Conservation (phyloP, 1,140 invertebrate genomes). For the Diorhabda elongata region DNA sequence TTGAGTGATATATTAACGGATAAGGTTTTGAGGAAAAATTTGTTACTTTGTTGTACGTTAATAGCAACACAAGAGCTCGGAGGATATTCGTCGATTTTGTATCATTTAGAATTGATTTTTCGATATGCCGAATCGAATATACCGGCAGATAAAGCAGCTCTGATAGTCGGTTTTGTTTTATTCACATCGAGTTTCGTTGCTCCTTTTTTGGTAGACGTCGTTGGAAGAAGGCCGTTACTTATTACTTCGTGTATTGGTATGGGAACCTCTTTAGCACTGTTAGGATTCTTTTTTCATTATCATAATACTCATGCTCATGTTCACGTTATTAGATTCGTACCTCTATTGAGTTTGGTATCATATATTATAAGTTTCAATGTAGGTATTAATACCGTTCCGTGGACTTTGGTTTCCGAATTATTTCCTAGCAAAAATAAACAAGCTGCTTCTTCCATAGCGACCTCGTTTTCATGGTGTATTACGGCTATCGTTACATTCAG, state of each 20-base stretch:
- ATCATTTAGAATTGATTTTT: constrained; percentile 73
- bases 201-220: constrained; percentile 59
- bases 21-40: constrained; percentile 55
- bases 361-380: constrained; percentile 66
- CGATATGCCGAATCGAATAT: constrained; percentile 52
- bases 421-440: constrained; percentile 66
- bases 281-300: constrained; percentile 59
- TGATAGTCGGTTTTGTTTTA: constrained; percentile 71
- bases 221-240: constrained; percentile 64
- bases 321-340: constrained; percentile 53
- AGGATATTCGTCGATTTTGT: constrained; percentile 76
- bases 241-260: constrained; percentile 56
- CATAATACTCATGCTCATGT: constrained; percentile 45
- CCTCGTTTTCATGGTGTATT: background rate
- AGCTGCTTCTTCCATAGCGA: constrained; percentile 55
- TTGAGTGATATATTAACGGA: constrained; percentile 45
- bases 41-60: constrained; percentile 65
- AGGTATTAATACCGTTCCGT: constrained; percentile 65
- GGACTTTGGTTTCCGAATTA: constrained; percentile 68
- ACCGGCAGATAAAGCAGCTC: constrained; percentile 58
- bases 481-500: background rate
- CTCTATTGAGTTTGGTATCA: constrained; percentile 59
- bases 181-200: constrained; percentile 57
- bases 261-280: constrained; percentile 51
- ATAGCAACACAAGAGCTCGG: constrained; percentile 70